These are phyloP conservation scores for Artemisiospiza belli DNA, from an alignment of 2,113 vertebrate genomes.

Conservation along the genomic window DNA sequence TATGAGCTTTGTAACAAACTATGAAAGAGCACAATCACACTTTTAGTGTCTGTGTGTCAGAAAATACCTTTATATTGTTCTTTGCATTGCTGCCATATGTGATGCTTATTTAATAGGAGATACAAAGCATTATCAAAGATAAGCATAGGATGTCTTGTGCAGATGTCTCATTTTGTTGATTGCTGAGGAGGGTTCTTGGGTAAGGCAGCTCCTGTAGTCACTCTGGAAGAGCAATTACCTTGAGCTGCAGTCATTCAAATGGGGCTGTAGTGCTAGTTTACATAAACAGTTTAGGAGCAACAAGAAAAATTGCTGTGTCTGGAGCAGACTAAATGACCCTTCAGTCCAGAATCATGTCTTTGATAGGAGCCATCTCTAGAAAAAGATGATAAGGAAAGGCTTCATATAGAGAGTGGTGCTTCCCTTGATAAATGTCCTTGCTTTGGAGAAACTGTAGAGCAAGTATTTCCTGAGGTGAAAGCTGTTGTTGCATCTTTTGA, in stretches of 20 bases:
- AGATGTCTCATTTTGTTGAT: not conserved
- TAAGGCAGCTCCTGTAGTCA: not conserved
- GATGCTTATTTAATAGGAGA: not conserved
- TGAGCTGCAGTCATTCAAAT: not conserved
- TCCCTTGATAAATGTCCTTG: not conserved
- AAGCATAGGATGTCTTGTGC: not conserved
- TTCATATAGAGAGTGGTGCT: not conserved
- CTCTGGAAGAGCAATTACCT: not conserved
- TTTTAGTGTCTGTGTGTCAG: not conserved
- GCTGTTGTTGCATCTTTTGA: not conserved
- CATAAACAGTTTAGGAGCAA: not conserved
- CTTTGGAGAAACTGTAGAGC: not conserved
- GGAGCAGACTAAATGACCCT: not conserved
- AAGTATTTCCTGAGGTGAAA: not conserved
- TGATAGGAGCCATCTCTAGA: not conserved
- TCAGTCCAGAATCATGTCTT: constrained; percentile 1
- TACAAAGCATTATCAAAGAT: not conserved
- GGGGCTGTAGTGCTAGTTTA: not conserved
- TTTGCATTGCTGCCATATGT: not conserved
- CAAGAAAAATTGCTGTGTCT: not conserved
- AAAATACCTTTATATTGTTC: not conserved
- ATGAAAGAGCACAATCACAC: not conserved
- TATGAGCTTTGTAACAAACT: not conserved
- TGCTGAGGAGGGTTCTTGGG: not conserved
- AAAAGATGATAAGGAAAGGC: not conserved